Conservation (phyloP, 2,888 invertebrate genomes). For the Neuroscelio doddi region DNA sequence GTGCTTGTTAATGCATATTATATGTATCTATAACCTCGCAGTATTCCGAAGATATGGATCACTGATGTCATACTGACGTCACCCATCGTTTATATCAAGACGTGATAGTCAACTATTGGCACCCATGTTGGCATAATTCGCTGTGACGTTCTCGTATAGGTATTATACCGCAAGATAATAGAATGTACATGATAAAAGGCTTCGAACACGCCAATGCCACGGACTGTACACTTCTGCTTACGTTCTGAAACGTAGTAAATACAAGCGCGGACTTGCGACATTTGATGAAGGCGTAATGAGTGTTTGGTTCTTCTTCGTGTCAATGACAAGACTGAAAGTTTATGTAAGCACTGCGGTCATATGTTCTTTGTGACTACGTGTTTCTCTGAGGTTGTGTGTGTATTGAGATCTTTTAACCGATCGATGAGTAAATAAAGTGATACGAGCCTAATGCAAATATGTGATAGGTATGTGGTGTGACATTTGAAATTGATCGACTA, state of each 20-base stretch:
- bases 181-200: conserved; percentile 54
- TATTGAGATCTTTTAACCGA: too few species aligned
- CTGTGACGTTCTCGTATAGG: conserved; percentile 51
- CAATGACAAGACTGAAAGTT: not conserved
- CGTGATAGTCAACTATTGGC: conserved; percentile 65
- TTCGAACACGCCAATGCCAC: conserved; percentile 58
- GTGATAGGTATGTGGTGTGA: not conserved
- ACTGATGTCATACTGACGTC: conserved; percentile 71
- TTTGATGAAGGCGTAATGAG: too few species aligned
- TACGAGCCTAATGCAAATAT: not conserved
- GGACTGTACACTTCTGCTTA: conserved; percentile 36
- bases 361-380: not conserved
- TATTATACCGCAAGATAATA: conserved; percentile 25
- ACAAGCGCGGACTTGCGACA: too few species aligned
- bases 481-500: conserved; percentile 6
- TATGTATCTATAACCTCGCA: conserved; percentile 47
- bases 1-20: conserved; percentile 44
- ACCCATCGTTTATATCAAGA: conserved; percentile 67
- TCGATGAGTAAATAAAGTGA: not conserved
- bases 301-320: conserved; percentile 21
- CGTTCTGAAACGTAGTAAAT: not conserved
- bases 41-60: conserved; percentile 66
- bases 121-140: conserved; percentile 58
- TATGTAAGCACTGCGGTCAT: not conserved
- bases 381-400: too few species aligned